Conservation (phyloP, 2,113 vertebrate species). For the Tachycineta bicolor region DNA sequence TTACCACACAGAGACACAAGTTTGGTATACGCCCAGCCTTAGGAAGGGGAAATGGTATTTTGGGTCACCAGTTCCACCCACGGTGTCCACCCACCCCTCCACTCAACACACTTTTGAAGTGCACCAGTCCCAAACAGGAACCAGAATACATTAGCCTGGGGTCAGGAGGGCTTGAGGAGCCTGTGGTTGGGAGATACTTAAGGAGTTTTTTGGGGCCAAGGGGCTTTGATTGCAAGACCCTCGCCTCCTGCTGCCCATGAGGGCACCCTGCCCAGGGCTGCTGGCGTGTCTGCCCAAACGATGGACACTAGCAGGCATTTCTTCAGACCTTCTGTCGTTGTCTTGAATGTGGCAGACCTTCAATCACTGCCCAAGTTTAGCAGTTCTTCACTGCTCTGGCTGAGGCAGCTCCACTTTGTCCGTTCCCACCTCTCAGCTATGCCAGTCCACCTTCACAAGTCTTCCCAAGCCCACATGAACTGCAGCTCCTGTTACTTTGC, state of each 20-base stretch:
- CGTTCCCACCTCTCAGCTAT: background rate
- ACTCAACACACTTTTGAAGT: background rate
- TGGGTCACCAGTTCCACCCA: conserved; percentile 41
- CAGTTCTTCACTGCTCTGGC: background rate
- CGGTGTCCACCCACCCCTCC: background rate
- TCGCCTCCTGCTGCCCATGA: accelerated
- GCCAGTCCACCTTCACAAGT: background rate
- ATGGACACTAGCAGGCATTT: background rate
- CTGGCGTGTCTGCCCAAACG: background rate
- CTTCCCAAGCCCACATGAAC: background rate
- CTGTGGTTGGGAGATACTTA: background rate
- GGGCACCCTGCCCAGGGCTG: background rate
- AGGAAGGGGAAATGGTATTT: conserved; percentile 53
- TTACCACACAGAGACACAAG: conserved; percentile 19
- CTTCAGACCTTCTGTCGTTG: background rate
- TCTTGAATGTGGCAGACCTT: background rate
- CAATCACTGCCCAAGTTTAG: background rate
- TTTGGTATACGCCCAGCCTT: conserved; percentile 17
- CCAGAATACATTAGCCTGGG: background rate
- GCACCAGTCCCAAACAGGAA: background rate
- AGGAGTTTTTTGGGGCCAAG: background rate
- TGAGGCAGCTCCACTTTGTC: background rate
- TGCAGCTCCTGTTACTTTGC: background rate
- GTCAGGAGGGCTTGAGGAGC: background rate
- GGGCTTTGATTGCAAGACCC: background rate